Conservation (phyloP, 2,113 vertebrate species). For the Polypterus senegalus region DNA sequence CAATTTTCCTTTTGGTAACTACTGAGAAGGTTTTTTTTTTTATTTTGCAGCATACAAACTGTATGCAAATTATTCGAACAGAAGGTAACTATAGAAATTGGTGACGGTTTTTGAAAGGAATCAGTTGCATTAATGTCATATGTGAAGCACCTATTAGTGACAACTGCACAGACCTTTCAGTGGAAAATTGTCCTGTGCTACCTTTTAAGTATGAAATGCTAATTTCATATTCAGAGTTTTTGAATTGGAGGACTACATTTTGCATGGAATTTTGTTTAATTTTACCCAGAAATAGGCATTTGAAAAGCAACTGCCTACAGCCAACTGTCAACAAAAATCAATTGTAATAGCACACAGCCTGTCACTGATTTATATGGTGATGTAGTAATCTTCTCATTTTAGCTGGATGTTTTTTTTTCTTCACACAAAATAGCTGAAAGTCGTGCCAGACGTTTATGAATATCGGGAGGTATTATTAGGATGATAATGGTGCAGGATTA, state of each 20-base stretch:
- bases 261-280: conserved; percentile 79
- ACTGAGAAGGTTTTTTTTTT: conserved; percentile 12
- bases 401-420: conserved; percentile 52
- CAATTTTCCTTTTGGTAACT: conserved; percentile 7
- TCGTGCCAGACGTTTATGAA: conserved; percentile 64
- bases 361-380: conserved; percentile 72
- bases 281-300: conserved; percentile 62
- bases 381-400: conserved; percentile 76
- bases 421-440: conserved; percentile 56
- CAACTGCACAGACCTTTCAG: conserved; percentile 79
- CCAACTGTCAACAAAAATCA: conserved; percentile 79
- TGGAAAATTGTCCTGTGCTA: conserved; percentile 82
- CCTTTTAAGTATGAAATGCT: conserved; percentile 93
- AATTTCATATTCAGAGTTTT: conserved; percentile 80
- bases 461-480: conserved; percentile 63
- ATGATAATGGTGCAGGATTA: conserved; percentile 61
- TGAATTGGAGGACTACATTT: conserved; percentile 64
- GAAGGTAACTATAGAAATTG: conserved; percentile 51
- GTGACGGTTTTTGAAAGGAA: conserved; percentile 60
- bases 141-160: conserved; percentile 85
- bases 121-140: conserved; percentile 75
- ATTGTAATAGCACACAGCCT: conserved; percentile 61
- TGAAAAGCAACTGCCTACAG: conserved; percentile 68
- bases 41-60: conserved; percentile 37
- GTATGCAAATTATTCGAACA: conserved; percentile 52